phyloP scores from a whole-genome alignment of 2,888 invertebrate species.

The Pelosia muscerda region DNA sequence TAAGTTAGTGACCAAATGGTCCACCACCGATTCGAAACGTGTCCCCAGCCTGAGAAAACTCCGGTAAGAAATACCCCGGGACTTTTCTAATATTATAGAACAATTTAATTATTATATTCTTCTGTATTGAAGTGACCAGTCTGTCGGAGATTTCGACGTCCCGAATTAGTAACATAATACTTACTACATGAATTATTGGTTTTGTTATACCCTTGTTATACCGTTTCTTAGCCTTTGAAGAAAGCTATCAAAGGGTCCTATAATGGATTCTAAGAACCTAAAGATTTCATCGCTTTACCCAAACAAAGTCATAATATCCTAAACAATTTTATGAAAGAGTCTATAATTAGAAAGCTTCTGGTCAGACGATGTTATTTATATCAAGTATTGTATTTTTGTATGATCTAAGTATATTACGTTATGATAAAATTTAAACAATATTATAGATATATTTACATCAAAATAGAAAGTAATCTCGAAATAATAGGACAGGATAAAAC shows the following conservation, averaged over 20 bases:
- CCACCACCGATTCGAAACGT: too few relatives aligned
- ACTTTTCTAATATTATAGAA: too few relatives aligned
- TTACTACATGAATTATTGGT: conserved; percentile 3
- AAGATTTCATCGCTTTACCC: background rate
- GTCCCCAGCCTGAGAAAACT: too few relatives aligned
- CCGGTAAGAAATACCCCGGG: too few relatives aligned
- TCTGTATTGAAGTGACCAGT: background rate
- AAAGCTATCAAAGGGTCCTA: conserved; percentile 22
- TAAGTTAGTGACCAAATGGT: too few relatives aligned
- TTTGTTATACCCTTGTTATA: too few relatives aligned
- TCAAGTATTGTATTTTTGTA: background rate
- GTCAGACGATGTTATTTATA: background rate
- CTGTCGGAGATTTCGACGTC: conserved; percentile 16
- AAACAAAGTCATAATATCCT: background rate
- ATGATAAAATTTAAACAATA: background rate
- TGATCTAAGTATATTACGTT: background rate
- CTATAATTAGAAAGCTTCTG: background rate
- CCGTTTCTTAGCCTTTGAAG: conserved; percentile 19
- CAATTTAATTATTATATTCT: background rate
- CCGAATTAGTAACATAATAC: conserved; percentile 21
- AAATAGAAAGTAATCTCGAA: background rate
- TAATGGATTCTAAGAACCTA: conserved; percentile 12
- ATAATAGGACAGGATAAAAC: background rate
- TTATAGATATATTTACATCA: background rate
- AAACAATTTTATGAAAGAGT: background rate